These are phyloP conservation scores for Megalonaias nervosa DNA, from an alignment of 1,140 invertebrate species.

Conservation along the genomic window DNA sequence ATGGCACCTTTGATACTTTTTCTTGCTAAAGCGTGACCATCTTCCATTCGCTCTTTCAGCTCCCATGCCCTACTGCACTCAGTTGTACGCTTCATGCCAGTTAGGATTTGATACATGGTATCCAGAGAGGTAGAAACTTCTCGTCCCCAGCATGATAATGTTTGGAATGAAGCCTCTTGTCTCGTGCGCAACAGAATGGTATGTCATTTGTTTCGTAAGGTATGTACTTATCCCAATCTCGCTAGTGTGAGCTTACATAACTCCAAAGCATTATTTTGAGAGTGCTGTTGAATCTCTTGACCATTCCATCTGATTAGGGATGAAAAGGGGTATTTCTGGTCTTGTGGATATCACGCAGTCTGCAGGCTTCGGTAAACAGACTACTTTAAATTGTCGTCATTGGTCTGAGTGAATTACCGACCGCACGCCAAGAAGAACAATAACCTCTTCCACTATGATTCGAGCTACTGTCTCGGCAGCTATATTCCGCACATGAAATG, in stretches of 20 bases:
- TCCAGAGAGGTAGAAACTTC: slow-evolving; percentile 27
- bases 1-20: too few species aligned
- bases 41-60: too few species aligned
- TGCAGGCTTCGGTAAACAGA: slow-evolving; percentile 35
- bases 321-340: slow-evolving; percentile 35
- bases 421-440: slow-evolving; percentile 66
- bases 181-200: slow-evolving; percentile 12
- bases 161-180: slow-evolving; percentile 23
- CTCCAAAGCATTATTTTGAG: slow-evolving; percentile 19
- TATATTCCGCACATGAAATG: slow-evolving; percentile 42
- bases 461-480: too few species aligned
- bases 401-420: slow-evolving; percentile 62
- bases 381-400: slow-evolving; percentile 45
- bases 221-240: slow-evolving; percentile 7
- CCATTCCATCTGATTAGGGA: slow-evolving; percentile 37
- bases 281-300: slow-evolving; percentile 41
- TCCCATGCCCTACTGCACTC: too few species aligned
- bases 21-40: too few species aligned
- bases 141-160: slow-evolving; percentile 33
- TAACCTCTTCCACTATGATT: slow-evolving; percentile 59
- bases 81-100: background rate
- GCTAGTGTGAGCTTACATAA: too few species aligned
- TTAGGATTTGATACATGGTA: slow-evolving; percentile 5
- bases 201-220: slow-evolving; percentile 30
- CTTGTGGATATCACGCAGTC: slow-evolving; percentile 30